Base-by-base conservation (phyloP, 1,140 invertebrate species). In the Tetranychus urticae region DNA sequence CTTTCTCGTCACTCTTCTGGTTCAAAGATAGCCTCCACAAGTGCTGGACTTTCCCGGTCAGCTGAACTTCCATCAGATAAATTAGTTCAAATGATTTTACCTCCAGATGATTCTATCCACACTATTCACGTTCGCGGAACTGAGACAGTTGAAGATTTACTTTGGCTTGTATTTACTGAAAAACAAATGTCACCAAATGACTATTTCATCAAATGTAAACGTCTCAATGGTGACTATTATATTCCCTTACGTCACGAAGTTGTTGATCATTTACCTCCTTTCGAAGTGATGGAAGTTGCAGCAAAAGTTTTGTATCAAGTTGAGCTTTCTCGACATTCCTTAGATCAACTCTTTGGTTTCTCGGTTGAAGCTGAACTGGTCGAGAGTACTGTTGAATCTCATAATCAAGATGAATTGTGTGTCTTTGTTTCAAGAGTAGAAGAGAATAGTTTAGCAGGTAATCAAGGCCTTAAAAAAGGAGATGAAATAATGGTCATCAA, bases 401-500 rank as follows among this genome's bases (percentile, higher is more conserved):
- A 96, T 71, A 77, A 87, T 54, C 90, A 96, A 71, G 91, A 96
- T 72, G 90, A 96, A 72, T 80, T 97, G 48, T 90, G 89, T 72
- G 92, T 92, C 72, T 96, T 93, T 73, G 88, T 96, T 66, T 89
- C 86, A 72, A 79, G 90, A 56, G 89, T 96, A 45, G 65, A 62
- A 71, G 87, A 91, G 68, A 86, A 88, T 69, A 88, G 88, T 71
- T 85, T 93, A 39, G 88, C 88, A 50, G 88, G 91, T 81, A 84
- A 86, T 71, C 90, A 91, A 76, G 90, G 89, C 69, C 85, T 97
- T 69, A 89, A 90, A 71, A 90, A 93, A 75, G 85, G 88, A 67
- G 92, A 97, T 74, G 91, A 97, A 75, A 93, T 97, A 71, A 89
- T 97, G 81, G 89, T 97, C 68, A 93, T 97, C 73, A 97, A 97